Conservation (phyloP, 2,113 vertebrate species). For the Struthio camelus region DNA sequence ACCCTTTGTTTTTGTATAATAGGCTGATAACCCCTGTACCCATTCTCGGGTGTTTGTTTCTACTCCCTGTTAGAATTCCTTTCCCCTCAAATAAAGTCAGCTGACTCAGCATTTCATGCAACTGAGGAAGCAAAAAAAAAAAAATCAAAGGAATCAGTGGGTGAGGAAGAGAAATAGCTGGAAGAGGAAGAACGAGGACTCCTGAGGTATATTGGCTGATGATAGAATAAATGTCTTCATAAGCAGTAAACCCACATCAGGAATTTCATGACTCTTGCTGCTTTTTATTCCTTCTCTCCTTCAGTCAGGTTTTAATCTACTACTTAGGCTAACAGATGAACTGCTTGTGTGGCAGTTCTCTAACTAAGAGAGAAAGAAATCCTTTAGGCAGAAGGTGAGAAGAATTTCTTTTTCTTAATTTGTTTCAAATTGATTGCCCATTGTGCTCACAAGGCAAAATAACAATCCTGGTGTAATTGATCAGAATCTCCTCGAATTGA, state of each 20-base stretch:
- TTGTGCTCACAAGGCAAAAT: background rate
- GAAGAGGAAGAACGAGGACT: background rate
- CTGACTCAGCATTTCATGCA: background rate
- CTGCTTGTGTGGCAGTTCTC: background rate
- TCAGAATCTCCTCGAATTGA: background rate
- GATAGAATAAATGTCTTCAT: background rate
- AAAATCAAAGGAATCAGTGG: background rate
- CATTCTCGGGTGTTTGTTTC: background rate
- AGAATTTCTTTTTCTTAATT: background rate
- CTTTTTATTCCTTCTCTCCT: background rate
- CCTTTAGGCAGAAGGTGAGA: background rate
- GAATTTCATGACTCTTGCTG: background rate
- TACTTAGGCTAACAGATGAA: background rate
- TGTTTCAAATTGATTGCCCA: background rate
- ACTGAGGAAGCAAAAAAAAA: background rate
- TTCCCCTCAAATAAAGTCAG: slow-evolving; percentile 11
- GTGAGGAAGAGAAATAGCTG: background rate
- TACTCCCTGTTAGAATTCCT: background rate
- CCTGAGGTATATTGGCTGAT: slow-evolving; percentile 6
- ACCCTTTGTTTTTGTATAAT: background rate
- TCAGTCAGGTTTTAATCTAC: background rate
- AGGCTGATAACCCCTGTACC: background rate
- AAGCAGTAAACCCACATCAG: background rate
- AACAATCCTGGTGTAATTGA: background rate
- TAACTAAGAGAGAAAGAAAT: background rate